Base-by-base conservation (phyloP, 2,888 invertebrate species). In the Germaria angustata region DNA sequence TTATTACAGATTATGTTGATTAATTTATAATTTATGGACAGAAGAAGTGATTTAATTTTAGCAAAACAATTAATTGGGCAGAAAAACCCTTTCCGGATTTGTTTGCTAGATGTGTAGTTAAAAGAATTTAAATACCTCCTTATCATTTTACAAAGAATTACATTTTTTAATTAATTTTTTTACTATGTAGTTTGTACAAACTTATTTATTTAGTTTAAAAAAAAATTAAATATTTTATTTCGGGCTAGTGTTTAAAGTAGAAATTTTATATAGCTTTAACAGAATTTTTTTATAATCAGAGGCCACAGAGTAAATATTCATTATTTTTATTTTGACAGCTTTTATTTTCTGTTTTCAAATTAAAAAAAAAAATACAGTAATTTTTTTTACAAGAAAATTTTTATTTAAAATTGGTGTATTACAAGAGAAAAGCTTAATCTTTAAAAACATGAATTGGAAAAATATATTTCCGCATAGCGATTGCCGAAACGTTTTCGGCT, bases 1-100 rank as follows among this genome's bases (percentile, higher is more conserved):
- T 89, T 79, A 88, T 89, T 75, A 84, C 87, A 73, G 89, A 89
- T 82, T 89, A 88, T 77, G 89, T 88, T 79, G 89, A 89, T 85
- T 89, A 87, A 71, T 46, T 59, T 20, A 32, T 41, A 41, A 51
- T 5, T 20, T 32, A 28, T 6, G 34, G 17, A 15, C 36, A 15
- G 28, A 32, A 46, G 1, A 46, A 20, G 17, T 49, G 22, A 36
- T 11, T 22, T 36, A 41, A 17, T 39, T 63, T 75, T 32, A 15
- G 3, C 2, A 22, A 24, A 5, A 9, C 32, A 28, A 15, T 34
- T 15, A 55, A 36, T 1, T 8, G 9, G 24, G 28, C 7, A 13
- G 24, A 7, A 11, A 36, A 66, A 49, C 34, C 2, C n/a, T 44
- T 20, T 57, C 39, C 57, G 15, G 24, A 57, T 51, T 66, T 73